phyloP scores from a whole-genome alignment of 2,888 invertebrate genomes.

The Caenorhabditis sp. region DNA sequence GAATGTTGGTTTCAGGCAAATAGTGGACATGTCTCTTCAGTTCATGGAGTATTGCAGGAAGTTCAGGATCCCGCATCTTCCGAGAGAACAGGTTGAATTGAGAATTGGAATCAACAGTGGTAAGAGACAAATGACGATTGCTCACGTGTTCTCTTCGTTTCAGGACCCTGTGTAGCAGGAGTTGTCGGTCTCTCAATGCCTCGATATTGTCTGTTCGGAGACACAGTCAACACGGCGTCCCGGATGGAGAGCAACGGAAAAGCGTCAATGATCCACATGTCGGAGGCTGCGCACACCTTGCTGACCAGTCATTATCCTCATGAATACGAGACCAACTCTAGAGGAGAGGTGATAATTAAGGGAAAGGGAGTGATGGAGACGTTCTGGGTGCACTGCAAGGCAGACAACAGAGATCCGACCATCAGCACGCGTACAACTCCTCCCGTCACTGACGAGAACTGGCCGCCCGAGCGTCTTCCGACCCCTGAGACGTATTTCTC shows the following conservation, averaged over 20 bases:
- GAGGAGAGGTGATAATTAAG: constrained; percentile 74
- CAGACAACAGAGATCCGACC: not conserved
- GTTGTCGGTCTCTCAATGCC: constrained; percentile 75
- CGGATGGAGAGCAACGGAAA: constrained; percentile 76
- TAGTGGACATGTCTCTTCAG: constrained; percentile 69
- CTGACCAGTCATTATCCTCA: constrained; percentile 66
- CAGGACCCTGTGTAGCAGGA: constrained; percentile 62
- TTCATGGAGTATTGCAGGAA: constrained; percentile 64
- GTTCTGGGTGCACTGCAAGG: constrained; percentile 37
- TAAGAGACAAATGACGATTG: constrained; percentile 5
- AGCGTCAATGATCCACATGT: constrained; percentile 70
- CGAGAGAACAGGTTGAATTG: constrained; percentile 71
- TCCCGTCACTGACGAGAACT: constrained; percentile 7
- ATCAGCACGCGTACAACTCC: constrained; percentile 31
- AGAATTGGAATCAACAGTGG: constrained; percentile 75
- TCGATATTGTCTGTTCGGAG: constrained; percentile 75
- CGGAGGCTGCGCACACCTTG: constrained; percentile 65
- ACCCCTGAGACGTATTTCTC: constrained; percentile 24
- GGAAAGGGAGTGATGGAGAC: constrained; percentile 64
- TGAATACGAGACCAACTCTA: constrained; percentile 67
- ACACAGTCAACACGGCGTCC: constrained; percentile 75
- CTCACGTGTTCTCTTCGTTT: not conserved
- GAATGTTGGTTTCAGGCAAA: constrained; percentile 53
- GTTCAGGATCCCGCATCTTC: constrained; percentile 72
- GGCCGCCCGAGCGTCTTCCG: constrained; percentile 11